Conservation (phyloP, 2,797 vertebrate genomes). For the Pseudocheirus occidentalis region DNA sequence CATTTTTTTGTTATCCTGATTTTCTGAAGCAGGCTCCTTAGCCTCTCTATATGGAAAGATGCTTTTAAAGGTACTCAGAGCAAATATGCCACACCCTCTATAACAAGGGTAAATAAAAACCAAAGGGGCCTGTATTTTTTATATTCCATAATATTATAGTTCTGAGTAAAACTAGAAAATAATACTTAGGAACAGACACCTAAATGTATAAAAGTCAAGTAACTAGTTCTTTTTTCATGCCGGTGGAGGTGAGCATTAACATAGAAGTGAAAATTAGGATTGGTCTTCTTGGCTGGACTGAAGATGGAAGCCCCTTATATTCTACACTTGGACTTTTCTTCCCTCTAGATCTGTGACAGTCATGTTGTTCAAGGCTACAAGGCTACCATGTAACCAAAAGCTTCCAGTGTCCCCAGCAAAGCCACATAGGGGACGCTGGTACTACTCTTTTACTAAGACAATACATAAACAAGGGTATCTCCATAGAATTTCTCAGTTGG, state of each 20-base stretch:
- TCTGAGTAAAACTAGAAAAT: background rate
- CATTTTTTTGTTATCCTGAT: background rate
- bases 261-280: background rate
- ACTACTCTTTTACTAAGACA: background rate
- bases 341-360: background rate
- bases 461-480: background rate
- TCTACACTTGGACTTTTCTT: background rate
- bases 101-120: background rate
- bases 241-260: background rate
- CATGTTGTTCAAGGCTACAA: background rate
- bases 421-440: background rate
- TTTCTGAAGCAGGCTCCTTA: background rate
- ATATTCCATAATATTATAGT: background rate
- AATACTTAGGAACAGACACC: background rate
- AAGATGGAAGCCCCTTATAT: background rate
- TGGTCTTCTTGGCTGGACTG: background rate
- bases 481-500: background rate
- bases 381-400: background rate
- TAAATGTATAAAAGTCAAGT: background rate
- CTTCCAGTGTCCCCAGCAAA: constrained; percentile 30
- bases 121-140: background rate
- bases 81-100: background rate
- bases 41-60: background rate
- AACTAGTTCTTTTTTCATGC: background rate
- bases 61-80: background rate